phyloP scores from a whole-genome alignment of 1,140 invertebrate species.

The Popillia japonica region DNA sequence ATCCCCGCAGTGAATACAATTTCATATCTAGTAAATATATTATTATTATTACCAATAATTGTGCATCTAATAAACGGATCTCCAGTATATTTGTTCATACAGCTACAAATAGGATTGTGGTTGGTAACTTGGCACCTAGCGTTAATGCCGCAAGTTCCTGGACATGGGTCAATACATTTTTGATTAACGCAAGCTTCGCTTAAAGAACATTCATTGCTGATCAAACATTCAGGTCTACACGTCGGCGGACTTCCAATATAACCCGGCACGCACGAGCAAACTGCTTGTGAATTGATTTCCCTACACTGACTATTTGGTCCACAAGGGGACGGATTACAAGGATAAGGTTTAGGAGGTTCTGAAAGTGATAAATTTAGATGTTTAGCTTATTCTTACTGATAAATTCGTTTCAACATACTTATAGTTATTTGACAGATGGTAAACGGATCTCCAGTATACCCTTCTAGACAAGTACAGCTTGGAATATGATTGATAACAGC shows the following conservation, averaged over 20 bases:
- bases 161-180: conserved; percentile 74
- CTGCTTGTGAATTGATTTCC: conserved; percentile 69
- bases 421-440: conserved; percentile 62
- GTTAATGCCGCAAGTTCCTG: conserved; percentile 72
- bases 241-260: conserved; percentile 65
- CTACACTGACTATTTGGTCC: conserved; percentile 73
- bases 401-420: not conserved
- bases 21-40: no score
- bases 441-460: conserved; percentile 77
- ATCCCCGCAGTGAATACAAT: no score
- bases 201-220: conserved; percentile 66
- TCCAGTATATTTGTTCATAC: conserved; percentile 69
- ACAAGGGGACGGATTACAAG: conserved; percentile 76
- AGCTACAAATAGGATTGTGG: conserved; percentile 70
- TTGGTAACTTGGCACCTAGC: conserved; percentile 69
- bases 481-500: conserved; percentile 78
- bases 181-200: conserved; percentile 65
- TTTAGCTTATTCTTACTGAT: not conserved
- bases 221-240: conserved; percentile 65
- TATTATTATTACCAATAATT: conserved; percentile 39
- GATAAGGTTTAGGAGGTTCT: conserved; percentile 60
- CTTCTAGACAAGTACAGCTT: conserved; percentile 74
- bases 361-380: conserved; percentile 35
- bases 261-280: conserved; percentile 68
- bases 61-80: conserved; percentile 71